These are phyloP conservation scores for Chionomys nivalis DNA, from an alignment of 2,113 vertebrate genomes.

Conservation along the genomic window DNA sequence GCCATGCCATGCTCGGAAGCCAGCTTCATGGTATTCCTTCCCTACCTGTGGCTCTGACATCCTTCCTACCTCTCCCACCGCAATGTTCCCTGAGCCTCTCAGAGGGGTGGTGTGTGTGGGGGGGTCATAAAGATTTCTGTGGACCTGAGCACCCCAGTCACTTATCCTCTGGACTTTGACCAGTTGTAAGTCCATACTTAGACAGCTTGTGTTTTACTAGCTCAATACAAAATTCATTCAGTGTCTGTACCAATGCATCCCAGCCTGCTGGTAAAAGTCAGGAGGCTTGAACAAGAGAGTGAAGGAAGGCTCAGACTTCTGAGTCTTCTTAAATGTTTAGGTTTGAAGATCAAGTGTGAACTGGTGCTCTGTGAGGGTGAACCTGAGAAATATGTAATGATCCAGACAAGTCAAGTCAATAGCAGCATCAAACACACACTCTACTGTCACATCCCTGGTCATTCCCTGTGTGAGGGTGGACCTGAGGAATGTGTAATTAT, in stretches of 20 bases:
- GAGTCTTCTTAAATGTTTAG: neutral
- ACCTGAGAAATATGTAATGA: neutral
- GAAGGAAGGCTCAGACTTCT: neutral
- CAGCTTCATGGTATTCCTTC: neutral
- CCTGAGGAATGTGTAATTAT: neutral
- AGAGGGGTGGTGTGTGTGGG: neutral
- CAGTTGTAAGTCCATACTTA: neutral
- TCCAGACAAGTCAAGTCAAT: neutral
- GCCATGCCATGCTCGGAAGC: too few species aligned
- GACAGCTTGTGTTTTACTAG: neutral
- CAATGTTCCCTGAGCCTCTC: neutral
- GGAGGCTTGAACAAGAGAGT: neutral
- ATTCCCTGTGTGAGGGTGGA: neutral
- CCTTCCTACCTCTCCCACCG: neutral
- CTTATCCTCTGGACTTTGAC: neutral
- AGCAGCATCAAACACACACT: neutral
- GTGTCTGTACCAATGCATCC: neutral
- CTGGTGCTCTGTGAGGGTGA: neutral
- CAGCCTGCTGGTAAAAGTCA: neutral
- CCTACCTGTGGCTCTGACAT: neutral
- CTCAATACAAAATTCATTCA: neutral
- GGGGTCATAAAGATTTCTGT: neutral
- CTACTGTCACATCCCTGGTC: neutral
- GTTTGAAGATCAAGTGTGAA: neutral
- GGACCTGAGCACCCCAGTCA: neutral